A percentile compares a stretch with the other conserved stretches of the same genome.
phyloP scores from a whole-genome alignment of 2,797 vertebrate species.

The Strix occidentalis region DNA sequence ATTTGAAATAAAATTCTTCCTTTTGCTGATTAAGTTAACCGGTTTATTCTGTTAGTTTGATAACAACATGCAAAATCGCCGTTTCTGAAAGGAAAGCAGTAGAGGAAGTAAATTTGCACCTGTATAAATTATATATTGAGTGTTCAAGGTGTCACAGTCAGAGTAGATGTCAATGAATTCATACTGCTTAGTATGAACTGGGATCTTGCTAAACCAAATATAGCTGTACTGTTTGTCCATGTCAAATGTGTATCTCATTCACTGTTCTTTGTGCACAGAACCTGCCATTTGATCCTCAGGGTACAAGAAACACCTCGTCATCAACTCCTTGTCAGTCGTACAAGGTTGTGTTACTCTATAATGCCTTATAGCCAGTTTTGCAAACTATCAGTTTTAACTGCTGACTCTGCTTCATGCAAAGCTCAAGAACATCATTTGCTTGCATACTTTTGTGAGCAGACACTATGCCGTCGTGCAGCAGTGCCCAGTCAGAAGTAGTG shows the following conservation, averaged over 20 bases:
- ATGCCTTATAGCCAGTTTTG: not conserved
- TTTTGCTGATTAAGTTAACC: not conserved
- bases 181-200: not conserved
- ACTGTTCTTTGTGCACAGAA: not conserved
- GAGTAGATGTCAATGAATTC: not conserved
- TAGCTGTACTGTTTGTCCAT: not conserved
- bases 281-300: conserved; percentile 29
- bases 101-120: not conserved
- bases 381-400: not conserved
- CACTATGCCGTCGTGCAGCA: not conserved
- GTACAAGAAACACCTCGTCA: not conserved
- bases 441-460: not conserved
- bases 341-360: not conserved
- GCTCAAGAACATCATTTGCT: not conserved
- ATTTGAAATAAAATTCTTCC: not conserved
- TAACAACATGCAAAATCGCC: not conserved
- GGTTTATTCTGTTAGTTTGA: not conserved
- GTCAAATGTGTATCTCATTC: not conserved
- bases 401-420: not conserved
- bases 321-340: conserved; percentile 18
- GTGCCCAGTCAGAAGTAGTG: not conserved
- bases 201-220: not conserved
- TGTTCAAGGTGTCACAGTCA: not conserved
- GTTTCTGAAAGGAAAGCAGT: not conserved
- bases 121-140: not conserved